Percentiles rank a stretch among this genome's conserved stretches.
Evolutionary conservation across 2,888 invertebrate genomes (phyloP).

Genomic region (Perizoma flavofasciatum): DNA sequence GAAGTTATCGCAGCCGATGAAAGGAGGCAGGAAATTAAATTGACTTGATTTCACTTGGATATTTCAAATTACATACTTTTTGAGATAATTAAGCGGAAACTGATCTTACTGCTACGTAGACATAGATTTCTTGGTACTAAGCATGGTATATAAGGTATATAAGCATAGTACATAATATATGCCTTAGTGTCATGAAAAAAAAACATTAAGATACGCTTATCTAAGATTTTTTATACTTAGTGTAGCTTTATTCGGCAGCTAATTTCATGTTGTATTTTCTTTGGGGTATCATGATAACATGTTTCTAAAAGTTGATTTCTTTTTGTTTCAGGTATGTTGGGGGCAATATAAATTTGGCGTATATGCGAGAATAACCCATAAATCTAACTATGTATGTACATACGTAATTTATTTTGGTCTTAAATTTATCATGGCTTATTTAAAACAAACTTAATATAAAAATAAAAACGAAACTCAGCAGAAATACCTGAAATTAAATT

Average conservation of each 20-base stretch:
- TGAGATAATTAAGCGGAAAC: neutral
- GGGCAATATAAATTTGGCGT: neutral
- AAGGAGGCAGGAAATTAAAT: constrained; percentile 70
- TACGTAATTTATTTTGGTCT: neutral
- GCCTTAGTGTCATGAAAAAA: too few relatives aligned
- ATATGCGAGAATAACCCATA: neutral
- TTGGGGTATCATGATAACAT: too few relatives aligned
- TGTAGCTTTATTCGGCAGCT: too few relatives aligned
- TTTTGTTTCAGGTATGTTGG: constrained; percentile 25
- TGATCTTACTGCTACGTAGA: too few relatives aligned
- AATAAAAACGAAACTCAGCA: neutral
- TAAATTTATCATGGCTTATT: neutral
- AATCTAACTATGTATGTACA: neutral
- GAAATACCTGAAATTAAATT: neutral
- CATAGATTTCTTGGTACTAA: too few relatives aligned
- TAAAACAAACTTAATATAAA: neutral
- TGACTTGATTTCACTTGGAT: constrained; percentile 36
- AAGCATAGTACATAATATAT: too few relatives aligned
- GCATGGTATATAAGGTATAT: too few relatives aligned
- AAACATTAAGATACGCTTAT: too few relatives aligned
- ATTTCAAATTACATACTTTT: constrained; percentile 11
- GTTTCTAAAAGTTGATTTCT: neutral
- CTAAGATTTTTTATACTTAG: too few relatives aligned
- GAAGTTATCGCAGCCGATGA: constrained; percentile 33
- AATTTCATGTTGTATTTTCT: too few relatives aligned